phyloP scores from a whole-genome alignment of 1,140 invertebrate species.

The Drosophila grimshawi region DNA sequence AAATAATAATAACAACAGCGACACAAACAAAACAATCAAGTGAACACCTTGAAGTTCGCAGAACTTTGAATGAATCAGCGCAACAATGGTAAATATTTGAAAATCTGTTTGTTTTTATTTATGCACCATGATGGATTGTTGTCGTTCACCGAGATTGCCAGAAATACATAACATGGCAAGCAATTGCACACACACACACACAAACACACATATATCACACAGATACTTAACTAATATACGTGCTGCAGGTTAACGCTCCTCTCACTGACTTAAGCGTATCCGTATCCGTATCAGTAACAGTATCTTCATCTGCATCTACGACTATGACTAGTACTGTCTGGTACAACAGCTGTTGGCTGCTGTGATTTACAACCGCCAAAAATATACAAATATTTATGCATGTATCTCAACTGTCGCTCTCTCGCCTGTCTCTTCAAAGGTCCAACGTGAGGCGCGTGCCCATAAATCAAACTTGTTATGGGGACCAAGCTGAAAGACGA shows the following conservation, averaged over 20 bases:
- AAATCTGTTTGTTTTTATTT: constrained; percentile 19
- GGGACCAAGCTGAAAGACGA: constrained; percentile 14
- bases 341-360: constrained; percentile 3
- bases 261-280: not conserved
- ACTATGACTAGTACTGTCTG: constrained; percentile 21
- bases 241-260: constrained; percentile 22
- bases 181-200: constrained; percentile 21
- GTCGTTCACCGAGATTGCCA: not conserved
- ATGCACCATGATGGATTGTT: constrained; percentile 18
- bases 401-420: constrained; percentile 47
- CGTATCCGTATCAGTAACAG: not conserved
- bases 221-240: constrained; percentile 16
- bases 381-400: constrained; percentile 27
- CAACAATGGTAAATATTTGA: constrained; percentile 37
- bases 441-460: constrained; percentile 36
- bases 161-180: not conserved
- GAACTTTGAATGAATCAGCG: constrained; percentile 61
- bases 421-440: constrained; percentile 24
- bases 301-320: constrained; percentile 56
- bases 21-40: constrained; percentile 60
- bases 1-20: constrained; percentile 26
- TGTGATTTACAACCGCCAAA: constrained; percentile 62
- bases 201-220: constrained; percentile 15
- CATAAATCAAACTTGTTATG: constrained; percentile 40
- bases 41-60: constrained; percentile 65